Conservation (phyloP, 2,888 invertebrate species). For the Acrocyrtus sp. region DNA sequence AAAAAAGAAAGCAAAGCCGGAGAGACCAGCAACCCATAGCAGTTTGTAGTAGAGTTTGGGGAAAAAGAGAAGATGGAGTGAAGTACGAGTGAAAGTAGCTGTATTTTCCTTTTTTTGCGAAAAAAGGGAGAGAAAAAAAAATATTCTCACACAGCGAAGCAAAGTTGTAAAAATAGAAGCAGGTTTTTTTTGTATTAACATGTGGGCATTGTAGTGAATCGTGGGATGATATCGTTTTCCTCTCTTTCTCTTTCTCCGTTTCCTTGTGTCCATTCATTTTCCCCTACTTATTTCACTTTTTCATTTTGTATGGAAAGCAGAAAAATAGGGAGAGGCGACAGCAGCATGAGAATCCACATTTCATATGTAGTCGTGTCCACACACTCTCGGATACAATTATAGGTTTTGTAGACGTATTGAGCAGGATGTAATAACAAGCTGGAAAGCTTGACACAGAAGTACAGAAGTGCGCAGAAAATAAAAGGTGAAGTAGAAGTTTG, state of each 20-base stretch:
- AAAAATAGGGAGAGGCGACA: not conserved
- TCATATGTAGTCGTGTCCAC: not conserved
- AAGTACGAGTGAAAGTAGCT: conserved; percentile 13
- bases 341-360: not conserved
- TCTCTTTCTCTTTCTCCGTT: too few species aligned
- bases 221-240: conserved; percentile 23
- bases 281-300: not conserved
- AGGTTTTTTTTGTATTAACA: not conserved
- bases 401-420: not conserved
- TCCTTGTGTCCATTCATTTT: conserved; percentile 22
- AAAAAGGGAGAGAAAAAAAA: conserved; percentile 6
- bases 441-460: too few species aligned
- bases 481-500: too few species aligned
- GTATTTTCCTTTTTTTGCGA: not conserved
- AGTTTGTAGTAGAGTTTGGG: too few species aligned
- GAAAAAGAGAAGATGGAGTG: not conserved
- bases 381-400: not conserved
- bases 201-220: conserved; percentile 9
- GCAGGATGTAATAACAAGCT: too few species aligned
- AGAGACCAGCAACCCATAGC: not conserved
- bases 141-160: not conserved
- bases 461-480: too few species aligned
- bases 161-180: not conserved
- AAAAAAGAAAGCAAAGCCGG: not conserved
- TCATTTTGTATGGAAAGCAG: conserved; percentile 8